Conservation (phyloP, 2,888 invertebrate genomes). For the Drosophila lutescens region DNA sequence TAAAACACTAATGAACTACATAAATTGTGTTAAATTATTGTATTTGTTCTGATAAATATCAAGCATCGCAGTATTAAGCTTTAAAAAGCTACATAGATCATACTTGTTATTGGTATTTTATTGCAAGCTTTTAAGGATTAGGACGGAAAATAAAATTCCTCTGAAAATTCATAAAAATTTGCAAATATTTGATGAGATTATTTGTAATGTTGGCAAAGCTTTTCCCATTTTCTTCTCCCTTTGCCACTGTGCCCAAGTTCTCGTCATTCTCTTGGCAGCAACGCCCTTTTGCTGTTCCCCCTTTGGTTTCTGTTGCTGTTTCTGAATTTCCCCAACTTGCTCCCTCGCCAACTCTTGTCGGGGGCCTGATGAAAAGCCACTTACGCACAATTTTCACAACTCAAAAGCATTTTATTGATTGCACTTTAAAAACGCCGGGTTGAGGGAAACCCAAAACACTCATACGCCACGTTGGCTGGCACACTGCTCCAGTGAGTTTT, state of each 20-base stretch:
- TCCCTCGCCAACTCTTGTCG: neutral
- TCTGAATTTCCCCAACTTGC: slow-evolving; percentile 15
- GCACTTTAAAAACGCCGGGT: slow-evolving; percentile 64
- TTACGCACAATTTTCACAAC: slow-evolving; percentile 73
- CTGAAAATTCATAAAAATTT: neutral
- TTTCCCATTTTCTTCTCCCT: neutral
- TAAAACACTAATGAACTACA: no score
- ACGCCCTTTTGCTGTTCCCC: slow-evolving; percentile 60
- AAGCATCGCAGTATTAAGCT: no score
- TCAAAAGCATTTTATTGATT: slow-evolving; percentile 71
- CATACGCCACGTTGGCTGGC: slow-evolving; percentile 57
- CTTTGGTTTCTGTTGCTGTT: slow-evolving; percentile 38
- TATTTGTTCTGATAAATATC: no score
- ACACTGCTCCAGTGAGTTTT: slow-evolving; percentile 24
- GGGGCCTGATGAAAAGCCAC: slow-evolving; percentile 64
- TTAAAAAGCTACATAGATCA: no score
- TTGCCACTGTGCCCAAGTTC: slow-evolving; percentile 25
- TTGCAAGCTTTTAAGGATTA: neutral
- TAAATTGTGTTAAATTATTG: no score
- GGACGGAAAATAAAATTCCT: neutral
- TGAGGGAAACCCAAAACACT: slow-evolving; percentile 48
- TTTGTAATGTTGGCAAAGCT: neutral
- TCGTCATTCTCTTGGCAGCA: slow-evolving; percentile 19
- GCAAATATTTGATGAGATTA: slow-evolving; percentile 11
- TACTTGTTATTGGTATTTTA: no score